These are phyloP conservation scores for Leptinotarsa defecta DNA, from an alignment of 1,140 invertebrate genomes.

Conservation along the genomic window DNA sequence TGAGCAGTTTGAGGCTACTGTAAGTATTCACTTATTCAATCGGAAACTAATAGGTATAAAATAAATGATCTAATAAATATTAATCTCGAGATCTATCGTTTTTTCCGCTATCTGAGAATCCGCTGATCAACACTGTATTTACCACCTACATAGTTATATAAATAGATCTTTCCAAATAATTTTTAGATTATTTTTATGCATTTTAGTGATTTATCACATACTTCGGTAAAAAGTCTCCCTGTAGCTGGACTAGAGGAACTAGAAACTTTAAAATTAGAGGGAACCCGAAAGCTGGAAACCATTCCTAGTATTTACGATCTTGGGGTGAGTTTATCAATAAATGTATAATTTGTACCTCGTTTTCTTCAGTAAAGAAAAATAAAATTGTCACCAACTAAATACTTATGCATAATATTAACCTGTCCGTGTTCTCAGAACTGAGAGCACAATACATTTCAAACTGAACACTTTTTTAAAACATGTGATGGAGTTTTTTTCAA, in stretches of 20 bases:
- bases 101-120: no score
- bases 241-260: conserved; percentile 72
- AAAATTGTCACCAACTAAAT: no score
- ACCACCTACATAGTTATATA: no score
- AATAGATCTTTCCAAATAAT: no score
- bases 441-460: no score
- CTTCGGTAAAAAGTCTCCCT: conserved; percentile 73
- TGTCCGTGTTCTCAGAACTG: no score
- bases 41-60: background rate
- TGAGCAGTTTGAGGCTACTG: conserved; percentile 65
- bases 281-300: conserved; percentile 73
- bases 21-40: conserved; percentile 57
- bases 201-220: conserved; percentile 74
- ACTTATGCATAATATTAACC: no score
- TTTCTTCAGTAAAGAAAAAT: background rate
- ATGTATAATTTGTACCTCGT: background rate
- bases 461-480: no score
- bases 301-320: conserved; percentile 86
- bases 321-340: conserved; percentile 58
- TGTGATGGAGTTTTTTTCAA: no score
- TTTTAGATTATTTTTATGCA: background rate
- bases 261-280: conserved; percentile 71
- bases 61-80: no score
- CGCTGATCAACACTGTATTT: no score
- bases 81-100: no score